A percentile compares a stretch with the other conserved stretches of the same genome.
These are phyloP conservation scores for Fundulus diaphanus DNA, from an alignment of 2,797 vertebrate genomes.

Conservation along the genomic window DNA sequence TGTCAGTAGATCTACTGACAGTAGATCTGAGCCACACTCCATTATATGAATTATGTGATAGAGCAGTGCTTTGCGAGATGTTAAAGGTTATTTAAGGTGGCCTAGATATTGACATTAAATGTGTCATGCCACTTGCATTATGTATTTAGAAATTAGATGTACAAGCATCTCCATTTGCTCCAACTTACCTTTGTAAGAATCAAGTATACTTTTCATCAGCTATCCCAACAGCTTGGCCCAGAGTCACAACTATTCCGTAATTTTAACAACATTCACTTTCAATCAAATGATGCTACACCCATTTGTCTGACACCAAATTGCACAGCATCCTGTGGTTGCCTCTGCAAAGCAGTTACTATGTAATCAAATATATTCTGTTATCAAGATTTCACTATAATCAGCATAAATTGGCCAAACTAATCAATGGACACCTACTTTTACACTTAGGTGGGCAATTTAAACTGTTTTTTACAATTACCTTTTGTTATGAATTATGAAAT, in stretches of 20 bases:
- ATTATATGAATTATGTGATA: too few species aligned
- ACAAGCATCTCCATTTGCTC: neutral
- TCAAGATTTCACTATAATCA: neutral
- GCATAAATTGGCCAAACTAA: neutral
- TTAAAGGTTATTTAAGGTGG: neutral
- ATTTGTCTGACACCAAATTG: neutral
- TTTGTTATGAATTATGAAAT: neutral
- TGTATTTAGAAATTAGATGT: neutral
- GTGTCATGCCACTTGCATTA: neutral
- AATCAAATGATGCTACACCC: neutral
- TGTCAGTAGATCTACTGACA: too few species aligned
- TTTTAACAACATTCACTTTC: neutral
- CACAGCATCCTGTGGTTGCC: neutral
- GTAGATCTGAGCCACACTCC: too few species aligned
- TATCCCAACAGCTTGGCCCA: neutral
- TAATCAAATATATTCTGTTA: neutral
- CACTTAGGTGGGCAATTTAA: neutral
- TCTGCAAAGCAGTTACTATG: neutral
- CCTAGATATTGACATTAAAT: neutral
- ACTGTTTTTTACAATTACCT: neutral
- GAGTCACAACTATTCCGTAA: neutral
- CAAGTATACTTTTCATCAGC: neutral
- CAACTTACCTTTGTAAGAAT: neutral
- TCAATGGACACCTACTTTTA: neutral
- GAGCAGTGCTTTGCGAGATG: too few species aligned